phyloP scores from a whole-genome alignment of 2,888 invertebrate species.

The Drosophila demipolita region DNA sequence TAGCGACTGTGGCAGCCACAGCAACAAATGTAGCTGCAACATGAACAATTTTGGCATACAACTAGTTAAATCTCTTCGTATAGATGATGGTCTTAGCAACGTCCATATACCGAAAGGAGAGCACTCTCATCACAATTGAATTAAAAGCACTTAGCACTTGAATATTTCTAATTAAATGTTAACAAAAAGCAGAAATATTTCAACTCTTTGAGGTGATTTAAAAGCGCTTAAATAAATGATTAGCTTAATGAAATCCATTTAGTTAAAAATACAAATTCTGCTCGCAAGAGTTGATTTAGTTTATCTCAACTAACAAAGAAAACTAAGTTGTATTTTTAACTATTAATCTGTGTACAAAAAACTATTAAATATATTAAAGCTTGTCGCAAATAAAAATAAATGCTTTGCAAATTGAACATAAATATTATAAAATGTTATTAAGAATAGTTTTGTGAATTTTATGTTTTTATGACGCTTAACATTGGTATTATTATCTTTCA shows the following conservation, averaged over 20 bases:
- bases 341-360: background rate
- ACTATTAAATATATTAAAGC: background rate
- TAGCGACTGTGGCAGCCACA: constrained; percentile 39
- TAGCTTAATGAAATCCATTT: background rate
- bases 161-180: constrained; percentile 2
- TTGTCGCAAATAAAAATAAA: background rate
- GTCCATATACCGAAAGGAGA: constrained; percentile 8
- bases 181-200: constrained; percentile 12
- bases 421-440: background rate
- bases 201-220: background rate
- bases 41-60: constrained; percentile 34
- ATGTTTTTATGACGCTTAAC: background rate
- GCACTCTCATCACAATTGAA: constrained; percentile 13
- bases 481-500: background rate
- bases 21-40: constrained; percentile 29
- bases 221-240: constrained; percentile 7
- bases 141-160: constrained; percentile 2
- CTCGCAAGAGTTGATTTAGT: background rate
- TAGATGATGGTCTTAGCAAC: constrained; percentile 27
- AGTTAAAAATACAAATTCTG: background rate
- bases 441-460: background rate
- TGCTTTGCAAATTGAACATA: background rate
- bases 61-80: constrained; percentile 2
- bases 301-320: background rate
- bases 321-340: background rate